These are phyloP conservation scores for Alcedo quadribrachys DNA, from an alignment of 2,797 vertebrate genomes.

Conservation along the genomic window DNA sequence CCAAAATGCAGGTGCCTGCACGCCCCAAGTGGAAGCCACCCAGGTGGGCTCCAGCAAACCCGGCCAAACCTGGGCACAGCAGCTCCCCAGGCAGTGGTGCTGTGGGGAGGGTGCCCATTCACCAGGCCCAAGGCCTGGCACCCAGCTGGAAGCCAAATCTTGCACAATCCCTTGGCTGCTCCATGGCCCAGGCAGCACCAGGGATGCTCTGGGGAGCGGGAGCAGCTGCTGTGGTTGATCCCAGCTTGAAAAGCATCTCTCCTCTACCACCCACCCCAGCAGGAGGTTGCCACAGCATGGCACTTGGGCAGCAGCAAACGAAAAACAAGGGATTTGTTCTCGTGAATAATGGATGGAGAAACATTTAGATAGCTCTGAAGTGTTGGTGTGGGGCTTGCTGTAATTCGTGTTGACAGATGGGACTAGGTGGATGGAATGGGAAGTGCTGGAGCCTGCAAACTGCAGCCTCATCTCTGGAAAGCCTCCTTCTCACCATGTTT, in stretches of 20 bases:
- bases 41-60: neutral
- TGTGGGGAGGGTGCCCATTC: fast-evolving
- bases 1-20: fast-evolving
- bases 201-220: neutral
- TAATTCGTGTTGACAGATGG: neutral
- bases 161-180: neutral
- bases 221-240: neutral
- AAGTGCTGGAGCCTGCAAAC: neutral
- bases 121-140: neutral
- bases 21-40: neutral
- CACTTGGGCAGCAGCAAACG: neutral
- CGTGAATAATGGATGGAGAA: constrained; percentile 19
- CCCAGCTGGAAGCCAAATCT: neutral
- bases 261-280: neutral
- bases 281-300: neutral
- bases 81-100: neutral
- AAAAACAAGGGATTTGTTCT: constrained; percentile 22
- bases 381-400: neutral
- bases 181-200: fast-evolving
- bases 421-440: neutral
- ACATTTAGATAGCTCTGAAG: neutral
- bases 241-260: neutral
- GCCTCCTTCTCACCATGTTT: fast-evolving
- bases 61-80: neutral
- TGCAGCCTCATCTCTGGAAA: neutral